A percentile compares a stretch with the other conserved stretches of the same genome.
These are phyloP conservation scores for Eupithecia inturbata DNA, from an alignment of 2,888 invertebrate genomes.

Conservation along the genomic window DNA sequence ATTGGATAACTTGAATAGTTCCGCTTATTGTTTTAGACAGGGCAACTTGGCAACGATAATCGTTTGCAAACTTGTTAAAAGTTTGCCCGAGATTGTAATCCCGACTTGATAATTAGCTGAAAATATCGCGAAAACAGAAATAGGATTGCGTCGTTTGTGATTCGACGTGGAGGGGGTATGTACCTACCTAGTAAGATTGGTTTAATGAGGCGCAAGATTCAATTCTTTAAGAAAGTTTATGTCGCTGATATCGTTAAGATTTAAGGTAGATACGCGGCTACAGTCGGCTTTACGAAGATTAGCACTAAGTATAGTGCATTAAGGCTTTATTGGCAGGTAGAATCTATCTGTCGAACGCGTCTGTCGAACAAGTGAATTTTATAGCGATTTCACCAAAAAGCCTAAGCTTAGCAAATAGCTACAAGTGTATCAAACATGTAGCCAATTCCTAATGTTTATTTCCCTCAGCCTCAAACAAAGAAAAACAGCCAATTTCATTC, in stretches of 20 bases:
- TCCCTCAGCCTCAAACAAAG: background rate
- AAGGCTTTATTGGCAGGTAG: too few relatives aligned
- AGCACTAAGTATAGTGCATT: too few relatives aligned
- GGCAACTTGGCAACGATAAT: conserved; percentile 32
- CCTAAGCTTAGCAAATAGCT: too few relatives aligned
- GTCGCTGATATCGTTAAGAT: background rate
- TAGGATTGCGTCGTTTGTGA: conserved; percentile 2
- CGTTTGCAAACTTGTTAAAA: conserved; percentile 35
- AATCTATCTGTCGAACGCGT: too few relatives aligned
- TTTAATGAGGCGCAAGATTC: conserved; percentile 1
- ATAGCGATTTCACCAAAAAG: too few relatives aligned
- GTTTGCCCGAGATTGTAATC: conserved; percentile 32
- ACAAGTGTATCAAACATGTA: background rate
- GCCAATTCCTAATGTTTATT: background rate
- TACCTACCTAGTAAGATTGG: background rate
- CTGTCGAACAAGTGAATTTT: too few relatives aligned
- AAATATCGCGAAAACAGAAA: conserved; percentile 18
- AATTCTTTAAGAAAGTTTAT: background rate
- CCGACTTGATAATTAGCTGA: conserved; percentile 28
- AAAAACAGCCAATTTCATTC: background rate
- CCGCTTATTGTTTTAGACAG: conserved; percentile 39
- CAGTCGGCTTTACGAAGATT: background rate
- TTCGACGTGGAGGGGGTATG: background rate
- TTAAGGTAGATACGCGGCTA: background rate
- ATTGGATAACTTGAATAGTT: conserved; percentile 44